Conservation (phyloP, 2,113 vertebrate species). For the Crypturellus undulatus region DNA sequence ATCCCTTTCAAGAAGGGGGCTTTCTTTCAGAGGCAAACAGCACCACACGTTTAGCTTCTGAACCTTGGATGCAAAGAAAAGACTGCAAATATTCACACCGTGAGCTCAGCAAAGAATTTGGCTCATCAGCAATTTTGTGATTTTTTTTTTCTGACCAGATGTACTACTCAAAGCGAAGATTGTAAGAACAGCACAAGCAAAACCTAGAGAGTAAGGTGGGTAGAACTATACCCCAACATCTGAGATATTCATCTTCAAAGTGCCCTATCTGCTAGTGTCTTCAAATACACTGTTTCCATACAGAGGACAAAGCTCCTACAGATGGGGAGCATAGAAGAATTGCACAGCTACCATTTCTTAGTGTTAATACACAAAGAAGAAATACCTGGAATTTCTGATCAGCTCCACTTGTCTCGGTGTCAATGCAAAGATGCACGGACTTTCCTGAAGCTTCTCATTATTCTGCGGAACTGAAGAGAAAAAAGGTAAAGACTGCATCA, state of each 20-base stretch:
- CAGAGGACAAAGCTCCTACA: not conserved
- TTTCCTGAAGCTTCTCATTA: conserved; percentile 96
- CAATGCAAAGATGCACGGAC: conserved; percentile 93
- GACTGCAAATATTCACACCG: not conserved
- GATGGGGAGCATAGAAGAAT: not conserved
- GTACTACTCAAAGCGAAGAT: not conserved
- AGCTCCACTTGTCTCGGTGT: conserved; percentile 93
- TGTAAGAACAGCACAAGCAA: not conserved
- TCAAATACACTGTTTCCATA: not conserved
- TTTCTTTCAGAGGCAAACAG: conserved; percentile 9
- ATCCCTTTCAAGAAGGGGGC: not conserved
- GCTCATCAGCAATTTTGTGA: not conserved
- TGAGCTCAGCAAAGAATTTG: not conserved
- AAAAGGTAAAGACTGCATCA: not conserved
- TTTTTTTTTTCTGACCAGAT: not conserved
- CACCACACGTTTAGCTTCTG: not conserved
- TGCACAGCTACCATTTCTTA: accelerated
- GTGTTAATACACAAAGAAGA: not conserved
- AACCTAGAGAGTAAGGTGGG: not conserved
- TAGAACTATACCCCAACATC: not conserved
- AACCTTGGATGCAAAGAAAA: not conserved
- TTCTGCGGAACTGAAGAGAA: conserved; percentile 89
- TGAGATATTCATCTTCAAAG: not conserved
- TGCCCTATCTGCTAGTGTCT: not conserved
- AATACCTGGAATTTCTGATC: conserved; percentile 94